Evolutionary conservation across 2,113 vertebrate genomes (phyloP).

Genomic region (Heterotis niloticus): DNA sequence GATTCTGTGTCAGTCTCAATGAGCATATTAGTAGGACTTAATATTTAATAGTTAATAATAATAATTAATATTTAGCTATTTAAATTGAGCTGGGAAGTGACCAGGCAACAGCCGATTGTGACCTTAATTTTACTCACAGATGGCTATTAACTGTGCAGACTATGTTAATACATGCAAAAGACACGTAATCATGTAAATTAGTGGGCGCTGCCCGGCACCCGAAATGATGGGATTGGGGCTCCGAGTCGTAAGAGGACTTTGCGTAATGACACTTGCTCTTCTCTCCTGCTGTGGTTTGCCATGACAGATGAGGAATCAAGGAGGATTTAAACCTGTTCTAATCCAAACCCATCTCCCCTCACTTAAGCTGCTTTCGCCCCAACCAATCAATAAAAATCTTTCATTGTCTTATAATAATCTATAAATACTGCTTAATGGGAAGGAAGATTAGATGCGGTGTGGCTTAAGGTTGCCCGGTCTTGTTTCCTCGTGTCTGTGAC

Average conservation of each 20-base stretch:
- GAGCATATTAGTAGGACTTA: background rate
- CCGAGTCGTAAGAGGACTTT: background rate
- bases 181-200: background rate
- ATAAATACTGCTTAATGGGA: background rate
- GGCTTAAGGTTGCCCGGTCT: background rate
- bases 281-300: background rate
- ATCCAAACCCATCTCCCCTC: background rate
- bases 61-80: background rate
- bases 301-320: background rate
- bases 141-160: background rate
- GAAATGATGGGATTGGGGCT: background rate
- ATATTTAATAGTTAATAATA: too few species aligned
- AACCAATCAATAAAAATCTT: background rate
- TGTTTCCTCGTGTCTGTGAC: background rate
- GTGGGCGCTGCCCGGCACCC: background rate
- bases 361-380: background rate
- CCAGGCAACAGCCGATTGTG: background rate
- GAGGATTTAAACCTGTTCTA: background rate
- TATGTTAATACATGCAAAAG: background rate
- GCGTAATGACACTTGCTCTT: background rate
- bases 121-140: background rate
- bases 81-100: background rate
- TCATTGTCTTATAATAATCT: background rate
- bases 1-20: background rate
- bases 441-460: background rate